phyloP scores from a whole-genome alignment of 2,888 invertebrate genomes.

The Macaria notata region DNA sequence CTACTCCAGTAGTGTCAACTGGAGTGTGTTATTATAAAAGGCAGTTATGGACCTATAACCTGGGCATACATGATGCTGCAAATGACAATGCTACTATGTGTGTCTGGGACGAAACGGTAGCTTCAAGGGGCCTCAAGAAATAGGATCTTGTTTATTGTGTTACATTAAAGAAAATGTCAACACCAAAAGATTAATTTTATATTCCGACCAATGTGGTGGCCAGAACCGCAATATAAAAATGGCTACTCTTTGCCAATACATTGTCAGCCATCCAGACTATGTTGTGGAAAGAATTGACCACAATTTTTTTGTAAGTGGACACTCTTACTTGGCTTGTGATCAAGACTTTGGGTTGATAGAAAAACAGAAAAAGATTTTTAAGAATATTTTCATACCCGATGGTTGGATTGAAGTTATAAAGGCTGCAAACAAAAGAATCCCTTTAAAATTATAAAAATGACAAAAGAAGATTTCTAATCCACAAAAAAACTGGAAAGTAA shows the following conservation, averaged over 20 bases:
- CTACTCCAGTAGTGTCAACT: constrained; percentile 17
- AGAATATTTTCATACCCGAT: constrained; percentile 31
- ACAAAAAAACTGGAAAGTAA: constrained; percentile 31
- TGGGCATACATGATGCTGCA: constrained; percentile 9
- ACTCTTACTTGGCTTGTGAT: constrained; percentile 38
- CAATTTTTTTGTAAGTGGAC: constrained; percentile 37
- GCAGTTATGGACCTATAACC: constrained; percentile 17
- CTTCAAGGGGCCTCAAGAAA: constrained; percentile 43
- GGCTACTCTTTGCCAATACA: constrained; percentile 31
- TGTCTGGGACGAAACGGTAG: constrained; percentile 25
- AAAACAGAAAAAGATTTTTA: constrained; percentile 32
- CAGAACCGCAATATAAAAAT: constrained; percentile 35
- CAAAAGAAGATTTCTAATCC: constrained; percentile 27
- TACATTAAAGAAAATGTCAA: constrained; percentile 32
- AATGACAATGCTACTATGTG: background rate
- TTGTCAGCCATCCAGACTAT: constrained; percentile 27
- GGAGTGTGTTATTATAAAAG: constrained; percentile 21
- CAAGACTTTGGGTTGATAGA: constrained; percentile 29
- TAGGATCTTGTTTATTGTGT: constrained; percentile 37
- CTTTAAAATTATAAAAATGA: constrained; percentile 31
- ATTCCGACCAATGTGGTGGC: no score
- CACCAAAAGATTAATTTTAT: constrained; percentile 29
- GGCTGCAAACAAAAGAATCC: constrained; percentile 18
- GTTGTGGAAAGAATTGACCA: constrained; percentile 33
- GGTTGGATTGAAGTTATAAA: constrained; percentile 34